Evolutionary conservation across 2,113 vertebrate species (phyloP).

Genomic region (Cephalophus harveyi): DNA sequence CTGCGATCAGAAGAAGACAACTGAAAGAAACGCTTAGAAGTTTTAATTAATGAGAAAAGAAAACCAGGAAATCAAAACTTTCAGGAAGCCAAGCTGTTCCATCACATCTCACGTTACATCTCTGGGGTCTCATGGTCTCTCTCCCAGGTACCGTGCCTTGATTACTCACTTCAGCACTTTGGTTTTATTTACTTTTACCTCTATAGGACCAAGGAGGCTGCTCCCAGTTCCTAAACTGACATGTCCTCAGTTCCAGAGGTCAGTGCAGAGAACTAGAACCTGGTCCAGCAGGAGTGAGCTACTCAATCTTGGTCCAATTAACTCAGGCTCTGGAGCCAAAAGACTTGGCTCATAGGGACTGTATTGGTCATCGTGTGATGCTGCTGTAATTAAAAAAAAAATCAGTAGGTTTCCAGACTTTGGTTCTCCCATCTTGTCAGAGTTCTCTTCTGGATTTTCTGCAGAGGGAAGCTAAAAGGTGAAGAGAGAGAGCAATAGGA

Average conservation of each 20-base stretch:
- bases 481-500: neutral
- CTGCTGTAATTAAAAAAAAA: neutral
- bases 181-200: neutral
- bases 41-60: neutral
- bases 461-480: neutral
- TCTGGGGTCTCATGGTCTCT: neutral
- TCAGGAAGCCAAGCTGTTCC: neutral
- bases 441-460: neutral
- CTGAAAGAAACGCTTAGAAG: neutral
- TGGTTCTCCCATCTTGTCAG: neutral
- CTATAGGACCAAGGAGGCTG: neutral
- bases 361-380: neutral
- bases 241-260: neutral
- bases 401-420: neutral
- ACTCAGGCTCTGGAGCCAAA: neutral
- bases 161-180: neutral
- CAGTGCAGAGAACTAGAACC: neutral
- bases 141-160: neutral
- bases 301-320: neutral
- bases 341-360: neutral
- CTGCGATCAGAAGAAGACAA: neutral
- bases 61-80: neutral
- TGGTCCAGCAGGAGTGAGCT: neutral
- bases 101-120: neutral
- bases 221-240: neutral